These are phyloP conservation scores for Elephantulus edwardii DNA, from an alignment of 2,113 vertebrate genomes.

Conservation along the genomic window DNA sequence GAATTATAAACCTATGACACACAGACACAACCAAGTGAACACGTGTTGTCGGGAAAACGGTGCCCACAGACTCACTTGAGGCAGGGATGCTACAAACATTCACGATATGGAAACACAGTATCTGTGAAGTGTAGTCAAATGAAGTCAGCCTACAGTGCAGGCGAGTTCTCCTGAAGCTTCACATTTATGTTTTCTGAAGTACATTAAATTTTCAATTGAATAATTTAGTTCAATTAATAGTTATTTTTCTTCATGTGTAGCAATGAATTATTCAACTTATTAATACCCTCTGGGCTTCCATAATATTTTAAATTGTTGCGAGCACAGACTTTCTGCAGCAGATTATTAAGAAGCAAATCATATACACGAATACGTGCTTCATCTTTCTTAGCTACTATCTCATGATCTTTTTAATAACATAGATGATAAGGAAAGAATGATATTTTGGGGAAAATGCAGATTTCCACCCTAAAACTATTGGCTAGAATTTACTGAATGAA, in stretches of 20 bases:
- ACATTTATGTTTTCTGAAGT: slow-evolving; percentile 36
- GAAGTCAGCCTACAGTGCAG: no score
- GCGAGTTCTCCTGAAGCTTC: slow-evolving; percentile 10
- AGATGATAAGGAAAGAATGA: not conserved
- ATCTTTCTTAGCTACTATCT: not conserved
- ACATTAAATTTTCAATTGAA: slow-evolving; percentile 56
- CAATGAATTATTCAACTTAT: not conserved
- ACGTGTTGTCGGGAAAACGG: no score
- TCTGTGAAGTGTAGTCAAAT: no score
- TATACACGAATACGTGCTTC: not conserved
- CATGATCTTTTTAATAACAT: not conserved
- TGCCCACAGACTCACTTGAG: no score
- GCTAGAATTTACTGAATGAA: not conserved
- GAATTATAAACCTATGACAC: no score
- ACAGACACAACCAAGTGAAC: no score
- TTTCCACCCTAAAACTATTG: not conserved
- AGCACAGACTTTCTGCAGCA: not conserved
- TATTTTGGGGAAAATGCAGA: not conserved
- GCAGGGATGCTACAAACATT: no score
- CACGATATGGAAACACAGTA: no score
- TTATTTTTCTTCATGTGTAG: slow-evolving; percentile 4
- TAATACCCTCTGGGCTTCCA: not conserved
- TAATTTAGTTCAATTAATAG: slow-evolving; percentile 35
- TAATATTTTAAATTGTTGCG: not conserved
- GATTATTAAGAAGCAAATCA: not conserved